Percentiles rank a stretch among this genome's conserved stretches.
Conservation (phyloP, 1,140 invertebrate genomes). For the Drosophila biarmipes region DNA sequence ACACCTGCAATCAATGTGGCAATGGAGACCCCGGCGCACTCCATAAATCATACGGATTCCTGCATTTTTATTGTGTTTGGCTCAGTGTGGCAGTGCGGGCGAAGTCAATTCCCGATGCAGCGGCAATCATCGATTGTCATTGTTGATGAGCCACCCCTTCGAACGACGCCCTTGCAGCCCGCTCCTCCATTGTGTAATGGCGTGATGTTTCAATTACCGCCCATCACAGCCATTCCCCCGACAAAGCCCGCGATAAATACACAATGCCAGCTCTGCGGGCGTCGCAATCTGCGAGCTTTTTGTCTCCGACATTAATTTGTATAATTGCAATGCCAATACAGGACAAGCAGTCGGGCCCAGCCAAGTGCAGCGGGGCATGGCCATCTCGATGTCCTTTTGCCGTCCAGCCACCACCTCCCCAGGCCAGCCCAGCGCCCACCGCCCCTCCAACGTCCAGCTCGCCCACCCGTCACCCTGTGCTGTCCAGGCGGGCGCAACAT, state of each 20-base stretch:
- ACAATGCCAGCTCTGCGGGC: slow-evolving; percentile 20
- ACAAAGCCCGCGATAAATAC: slow-evolving; percentile 3
- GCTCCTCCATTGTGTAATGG: slow-evolving; percentile 43
- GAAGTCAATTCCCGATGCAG: slow-evolving; percentile 26
- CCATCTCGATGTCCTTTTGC: slow-evolving; percentile 15
- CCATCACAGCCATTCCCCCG: not conserved
- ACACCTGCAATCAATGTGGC: not conserved
- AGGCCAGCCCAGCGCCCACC: not conserved
- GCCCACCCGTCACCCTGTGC: slow-evolving; percentile 6
- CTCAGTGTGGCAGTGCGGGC: slow-evolving; percentile 2
- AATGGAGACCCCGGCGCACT: not conserved
- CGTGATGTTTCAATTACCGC: slow-evolving; percentile 44
- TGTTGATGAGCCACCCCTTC: slow-evolving; percentile 14
- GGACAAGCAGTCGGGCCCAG: slow-evolving; percentile 16
- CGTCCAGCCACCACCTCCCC: not conserved
- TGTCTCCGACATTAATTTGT: slow-evolving; percentile 70
- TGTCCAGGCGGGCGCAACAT: slow-evolving; percentile 53
- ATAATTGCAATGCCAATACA: slow-evolving; percentile 69
- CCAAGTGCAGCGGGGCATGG: slow-evolving; percentile 35
- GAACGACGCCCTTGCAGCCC: not conserved
- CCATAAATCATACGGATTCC: not conserved
- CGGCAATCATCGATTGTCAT: slow-evolving; percentile 41
- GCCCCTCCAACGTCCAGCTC: not conserved
- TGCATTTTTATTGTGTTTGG: not conserved
- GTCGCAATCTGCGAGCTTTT: slow-evolving; percentile 59